Conservation (phyloP, 2,113 vertebrate genomes). For the Halcyon malimbica region DNA sequence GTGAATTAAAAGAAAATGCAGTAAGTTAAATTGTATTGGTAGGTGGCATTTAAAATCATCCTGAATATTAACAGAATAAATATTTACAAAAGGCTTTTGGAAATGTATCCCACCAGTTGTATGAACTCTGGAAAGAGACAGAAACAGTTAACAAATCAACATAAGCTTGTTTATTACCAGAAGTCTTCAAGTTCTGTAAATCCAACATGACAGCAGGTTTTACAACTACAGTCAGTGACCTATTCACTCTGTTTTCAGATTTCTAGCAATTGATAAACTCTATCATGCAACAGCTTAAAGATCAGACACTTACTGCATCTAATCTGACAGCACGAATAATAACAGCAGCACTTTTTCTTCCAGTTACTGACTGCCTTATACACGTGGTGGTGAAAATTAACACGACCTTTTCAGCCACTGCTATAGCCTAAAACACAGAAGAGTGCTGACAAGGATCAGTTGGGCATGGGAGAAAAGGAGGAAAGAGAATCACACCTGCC, state of each 20-base stretch:
- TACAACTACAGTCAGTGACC: conserved; percentile 28
- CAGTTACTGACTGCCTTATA: background rate
- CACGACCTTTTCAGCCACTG: background rate
- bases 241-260: conserved; percentile 4
- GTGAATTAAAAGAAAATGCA: conserved; percentile 13
- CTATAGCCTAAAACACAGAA: background rate
- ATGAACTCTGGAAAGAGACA: background rate
- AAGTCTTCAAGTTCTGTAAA: conserved; percentile 25
- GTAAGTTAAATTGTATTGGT: background rate
- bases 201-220: conserved; percentile 27
- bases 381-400: conserved; percentile 2
- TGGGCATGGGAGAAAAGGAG: background rate
- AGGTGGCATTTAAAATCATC: conserved; percentile 21
- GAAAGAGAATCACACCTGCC: background rate
- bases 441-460: background rate
- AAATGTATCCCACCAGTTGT: background rate
- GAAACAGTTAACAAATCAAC: conserved; percentile 27
- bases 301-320: background rate
- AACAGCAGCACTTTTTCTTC: background rate
- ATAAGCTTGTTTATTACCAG: conserved; percentile 16
- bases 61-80: background rate
- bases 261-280: background rate
- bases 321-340: conserved; percentile 23
- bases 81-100: conserved; percentile 9
- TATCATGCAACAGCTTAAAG: background rate